Evolutionary conservation across 2,888 invertebrate species (phyloP).

Genomic region (Tryphoninae sp.): DNA sequence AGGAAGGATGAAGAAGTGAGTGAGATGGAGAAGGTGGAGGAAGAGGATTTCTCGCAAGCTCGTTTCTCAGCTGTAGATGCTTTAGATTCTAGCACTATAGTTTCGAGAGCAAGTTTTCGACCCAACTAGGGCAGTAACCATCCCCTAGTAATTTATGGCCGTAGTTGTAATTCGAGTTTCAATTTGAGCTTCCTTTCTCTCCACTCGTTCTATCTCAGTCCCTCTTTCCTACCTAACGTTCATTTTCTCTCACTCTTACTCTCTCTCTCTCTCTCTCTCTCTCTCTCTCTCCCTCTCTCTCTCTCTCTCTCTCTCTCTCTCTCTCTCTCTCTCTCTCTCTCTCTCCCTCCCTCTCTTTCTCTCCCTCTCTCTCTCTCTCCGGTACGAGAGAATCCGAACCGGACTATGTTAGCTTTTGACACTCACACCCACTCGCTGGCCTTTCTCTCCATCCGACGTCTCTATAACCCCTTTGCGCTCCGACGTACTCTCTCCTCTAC

Average conservation of each 20-base stretch:
- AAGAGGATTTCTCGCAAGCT: conserved; percentile 31
- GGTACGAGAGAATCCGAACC: conserved; percentile 14
- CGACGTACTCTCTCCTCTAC: conserved; percentile 23
- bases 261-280: conserved; percentile 14
- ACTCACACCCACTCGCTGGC: conserved; percentile 15
- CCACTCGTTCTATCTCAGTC: conserved; percentile 15
- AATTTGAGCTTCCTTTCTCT: conserved; percentile 68
- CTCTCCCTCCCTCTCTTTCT: conserved; percentile 19
- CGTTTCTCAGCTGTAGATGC: conserved; percentile 31
- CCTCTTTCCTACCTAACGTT: conserved; percentile 21
- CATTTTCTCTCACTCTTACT: conserved; percentile 33
- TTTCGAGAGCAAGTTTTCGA: conserved; percentile 67
- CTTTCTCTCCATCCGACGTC: conserved; percentile 25
- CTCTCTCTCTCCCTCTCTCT: conserved; percentile 33
- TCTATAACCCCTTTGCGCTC: conserved; percentile 1
- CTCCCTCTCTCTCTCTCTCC: conserved; percentile 10
- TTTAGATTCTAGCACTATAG: conserved; percentile 49
- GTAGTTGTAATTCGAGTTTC: conserved; percentile 74
- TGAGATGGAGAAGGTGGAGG: background rate
- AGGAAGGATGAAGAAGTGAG: background rate
- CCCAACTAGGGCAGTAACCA: conserved; percentile 71
- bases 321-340: conserved; percentile 19
- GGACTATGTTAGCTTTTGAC: conserved; percentile 32
- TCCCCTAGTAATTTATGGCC: conserved; percentile 74
- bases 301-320: conserved; percentile 6